phyloP scores from a whole-genome alignment of 2,888 invertebrate genomes.

The Epinotia demarniana region DNA sequence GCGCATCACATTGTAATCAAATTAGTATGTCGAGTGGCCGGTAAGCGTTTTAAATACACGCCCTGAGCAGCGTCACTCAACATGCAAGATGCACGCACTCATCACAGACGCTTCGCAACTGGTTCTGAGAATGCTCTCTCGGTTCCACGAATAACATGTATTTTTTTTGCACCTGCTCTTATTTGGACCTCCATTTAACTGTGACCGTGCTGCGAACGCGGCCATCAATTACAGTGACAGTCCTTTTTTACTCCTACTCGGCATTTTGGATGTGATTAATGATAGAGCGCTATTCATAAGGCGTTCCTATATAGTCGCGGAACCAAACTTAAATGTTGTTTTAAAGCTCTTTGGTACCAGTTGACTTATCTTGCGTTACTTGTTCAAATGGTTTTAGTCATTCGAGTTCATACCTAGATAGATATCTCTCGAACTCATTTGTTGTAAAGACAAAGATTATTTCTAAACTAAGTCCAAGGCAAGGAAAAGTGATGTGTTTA shows the following conservation, averaged over 20 bases:
- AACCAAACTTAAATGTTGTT: neutral
- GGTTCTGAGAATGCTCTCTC: constrained; percentile 71
- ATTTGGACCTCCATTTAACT: constrained; percentile 68
- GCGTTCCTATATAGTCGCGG: constrained; percentile 23
- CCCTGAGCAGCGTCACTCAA: constrained; percentile 60
- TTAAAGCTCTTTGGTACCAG: constrained; percentile 3
- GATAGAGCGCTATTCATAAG: constrained; percentile 44
- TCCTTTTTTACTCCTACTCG: constrained; percentile 56
- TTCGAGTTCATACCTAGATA: no score
- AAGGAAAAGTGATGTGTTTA: no score
- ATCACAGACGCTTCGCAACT: constrained; percentile 57
- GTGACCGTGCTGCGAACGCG: constrained; percentile 64
- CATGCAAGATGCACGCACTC: constrained; percentile 54
- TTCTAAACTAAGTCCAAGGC: neutral
- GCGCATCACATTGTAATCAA: no score
- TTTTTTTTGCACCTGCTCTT: constrained; percentile 72
- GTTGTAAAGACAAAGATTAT: neutral
- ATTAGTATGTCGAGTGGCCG: neutral
- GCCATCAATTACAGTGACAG: constrained; percentile 72
- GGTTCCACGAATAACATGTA: constrained; percentile 63
- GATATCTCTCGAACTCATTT: no score
- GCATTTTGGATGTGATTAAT: constrained; percentile 56
- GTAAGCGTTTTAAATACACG: neutral
- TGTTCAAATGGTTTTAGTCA: no score
- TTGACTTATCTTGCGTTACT: neutral